phyloP scores from a whole-genome alignment of 1,140 invertebrate species.

The Limonius californicus region DNA sequence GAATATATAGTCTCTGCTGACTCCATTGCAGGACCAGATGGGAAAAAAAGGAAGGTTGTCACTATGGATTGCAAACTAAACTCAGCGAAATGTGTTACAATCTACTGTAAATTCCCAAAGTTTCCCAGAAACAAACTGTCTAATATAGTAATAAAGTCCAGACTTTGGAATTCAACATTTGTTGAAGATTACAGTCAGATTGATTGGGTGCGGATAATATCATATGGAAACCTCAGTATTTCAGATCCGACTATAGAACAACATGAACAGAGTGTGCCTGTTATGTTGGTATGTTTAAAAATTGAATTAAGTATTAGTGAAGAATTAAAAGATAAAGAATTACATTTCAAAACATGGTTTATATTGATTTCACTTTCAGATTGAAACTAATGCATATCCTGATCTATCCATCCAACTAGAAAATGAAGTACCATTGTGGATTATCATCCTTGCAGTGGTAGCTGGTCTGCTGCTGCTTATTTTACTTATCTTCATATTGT shows the following conservation, averaged over 20 bases:
- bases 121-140: constrained; percentile 69
- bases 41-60: constrained; percentile 66
- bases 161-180: constrained; percentile 88
- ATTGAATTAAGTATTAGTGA: constrained; percentile 18
- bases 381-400: constrained; percentile 76
- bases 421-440: constrained; percentile 71
- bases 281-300: constrained; percentile 19
- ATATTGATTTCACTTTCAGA: constrained; percentile 51
- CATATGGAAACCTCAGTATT: constrained; percentile 69
- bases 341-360: background rate
- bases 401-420: constrained; percentile 61
- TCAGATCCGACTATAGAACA: constrained; percentile 71
- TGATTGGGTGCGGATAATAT: constrained; percentile 77
- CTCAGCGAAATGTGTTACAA: constrained; percentile 82
- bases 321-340: background rate
- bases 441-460: constrained; percentile 75
- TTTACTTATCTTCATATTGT: constrained; percentile 70
- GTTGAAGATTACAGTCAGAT: constrained; percentile 82
- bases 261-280: constrained; percentile 46
- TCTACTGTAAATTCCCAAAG: constrained; percentile 75
- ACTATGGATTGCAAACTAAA: constrained; percentile 76
- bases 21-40: constrained; percentile 55
- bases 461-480: constrained; percentile 76
- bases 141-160: constrained; percentile 73
- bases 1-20: constrained; percentile 71